Percentiles rank a stretch among this genome's conserved stretches.
These are phyloP conservation scores for Tamias sibiricus DNA, from an alignment of 2,113 vertebrate genomes.

Conservation along the genomic window DNA sequence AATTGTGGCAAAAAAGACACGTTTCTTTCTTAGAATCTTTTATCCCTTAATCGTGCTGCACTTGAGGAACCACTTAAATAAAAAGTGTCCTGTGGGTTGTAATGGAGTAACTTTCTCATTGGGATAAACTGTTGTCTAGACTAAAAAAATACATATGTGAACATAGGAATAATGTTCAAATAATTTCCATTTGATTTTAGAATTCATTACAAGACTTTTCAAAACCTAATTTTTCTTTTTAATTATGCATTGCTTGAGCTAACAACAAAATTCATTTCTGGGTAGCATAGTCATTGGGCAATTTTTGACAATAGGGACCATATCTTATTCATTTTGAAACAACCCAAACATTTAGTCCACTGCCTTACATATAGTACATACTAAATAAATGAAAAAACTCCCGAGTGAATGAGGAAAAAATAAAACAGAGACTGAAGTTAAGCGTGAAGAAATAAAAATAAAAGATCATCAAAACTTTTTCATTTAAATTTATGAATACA, in stretches of 20 bases:
- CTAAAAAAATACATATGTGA: not conserved
- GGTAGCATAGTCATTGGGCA: not conserved
- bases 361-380: not conserved
- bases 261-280: conserved; percentile 47
- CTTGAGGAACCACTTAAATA: not conserved
- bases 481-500: not conserved
- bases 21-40: not conserved
- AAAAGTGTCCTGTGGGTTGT: not conserved
- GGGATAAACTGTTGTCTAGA: not conserved
- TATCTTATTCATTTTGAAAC: conserved; percentile 32
- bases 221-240: conserved; percentile 29
- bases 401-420: not conserved
- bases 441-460: not conserved
- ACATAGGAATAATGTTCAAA: conserved; percentile 14
- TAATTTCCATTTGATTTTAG: conserved; percentile 32
- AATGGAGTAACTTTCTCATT: not conserved
- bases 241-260: conserved; percentile 8
- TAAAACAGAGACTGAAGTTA: not conserved
- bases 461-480: not conserved
- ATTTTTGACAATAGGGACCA: not conserved
- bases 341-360: not conserved
- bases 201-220: conserved; percentile 22
- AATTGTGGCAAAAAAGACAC: not conserved
- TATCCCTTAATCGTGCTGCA: not conserved
- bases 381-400: conserved; percentile 14